These are phyloP conservation scores for Crotalus tigris DNA, from an alignment of 2,113 vertebrate genomes.

Conservation along the genomic window DNA sequence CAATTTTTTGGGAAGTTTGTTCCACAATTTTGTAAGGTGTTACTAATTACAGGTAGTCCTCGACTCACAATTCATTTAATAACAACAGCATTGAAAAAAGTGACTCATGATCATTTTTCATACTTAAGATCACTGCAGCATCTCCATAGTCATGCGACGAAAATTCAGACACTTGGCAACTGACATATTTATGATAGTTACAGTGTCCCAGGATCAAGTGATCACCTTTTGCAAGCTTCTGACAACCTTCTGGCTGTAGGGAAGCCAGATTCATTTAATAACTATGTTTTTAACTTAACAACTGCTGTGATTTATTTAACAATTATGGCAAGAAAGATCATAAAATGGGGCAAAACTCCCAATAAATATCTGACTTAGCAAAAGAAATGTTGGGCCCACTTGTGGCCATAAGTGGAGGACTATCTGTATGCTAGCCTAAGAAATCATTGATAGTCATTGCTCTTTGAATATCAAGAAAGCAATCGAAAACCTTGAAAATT, in stretches of 20 bases:
- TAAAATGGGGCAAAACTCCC: too few species aligned
- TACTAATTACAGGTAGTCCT: neutral
- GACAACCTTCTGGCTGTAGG: neutral
- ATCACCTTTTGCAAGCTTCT: neutral
- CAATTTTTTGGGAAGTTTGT: neutral
- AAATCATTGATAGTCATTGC: neutral
- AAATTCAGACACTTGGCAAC: too few species aligned
- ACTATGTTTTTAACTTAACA: neutral
- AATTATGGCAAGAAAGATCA: neutral
- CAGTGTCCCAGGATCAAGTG: neutral
- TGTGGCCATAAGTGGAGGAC: neutral
- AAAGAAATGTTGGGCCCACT: neutral
- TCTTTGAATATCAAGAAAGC: too few species aligned
- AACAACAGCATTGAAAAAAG: neutral
- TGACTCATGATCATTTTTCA: neutral
- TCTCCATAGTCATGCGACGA: too few species aligned
- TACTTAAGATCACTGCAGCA: too few species aligned
- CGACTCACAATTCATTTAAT: neutral
- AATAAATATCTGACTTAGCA: neutral
- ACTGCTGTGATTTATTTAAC: neutral
- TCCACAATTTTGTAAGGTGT: neutral
- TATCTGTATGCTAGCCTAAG: neutral
- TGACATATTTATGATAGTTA: neutral
- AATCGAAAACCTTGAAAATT: neutral
- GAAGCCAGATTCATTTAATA: neutral